Evolutionary conservation across 2,888 invertebrate species (phyloP), one percentile per base, ranked within the genome.

Genomic region (Mycogona germanica): DNA sequence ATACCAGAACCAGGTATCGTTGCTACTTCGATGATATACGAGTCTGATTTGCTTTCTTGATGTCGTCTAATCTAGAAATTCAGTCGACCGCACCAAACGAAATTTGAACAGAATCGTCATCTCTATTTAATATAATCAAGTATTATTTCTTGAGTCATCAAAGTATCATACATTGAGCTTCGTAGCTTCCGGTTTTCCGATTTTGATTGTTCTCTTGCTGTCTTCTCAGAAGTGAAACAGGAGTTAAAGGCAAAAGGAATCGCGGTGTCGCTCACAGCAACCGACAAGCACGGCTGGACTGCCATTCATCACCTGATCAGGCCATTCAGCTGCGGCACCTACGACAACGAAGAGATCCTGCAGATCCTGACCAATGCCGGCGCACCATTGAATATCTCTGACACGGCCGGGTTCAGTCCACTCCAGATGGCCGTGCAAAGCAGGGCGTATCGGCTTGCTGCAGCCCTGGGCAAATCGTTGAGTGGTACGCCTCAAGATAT

Each of bases 231-330:
- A 41, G 14, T 28, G 29, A 51, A 42, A 25, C 37, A 7, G 12
- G 28, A 26, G 5, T 19, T 30, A 37, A 19, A 58, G 40, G 40
- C 46, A 51, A 64, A 65, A 56, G 67, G 63, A 3, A 68, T 66
- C 51, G 42, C 59, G n/a, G 63, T 68, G 2, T 61, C 67, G 50
- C 49, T 69, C 26, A 60, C 62, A 12, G 60, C 59, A 3, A 56
- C 55, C 42, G 72, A 72, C 60, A 58, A 57, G 21, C 61, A 66
- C 50, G 69, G 70, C 25, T 66, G 66, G 64, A 68, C 69, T 2
- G 67, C 66, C 1, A 55, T 70, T 17, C 70, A 71, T 57, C 66
- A 70, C 57, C 62, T 69, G 19, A 67, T 70, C 29, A 63, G 60
- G 32, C 68, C 72, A 1, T 59, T 69, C 3, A 63, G 64, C 1